Evolutionary conservation across 2,797 vertebrate species (phyloP), one percentile per base, ranked within the genome.

Genomic region (Macrochelys suwanniensis): DNA sequence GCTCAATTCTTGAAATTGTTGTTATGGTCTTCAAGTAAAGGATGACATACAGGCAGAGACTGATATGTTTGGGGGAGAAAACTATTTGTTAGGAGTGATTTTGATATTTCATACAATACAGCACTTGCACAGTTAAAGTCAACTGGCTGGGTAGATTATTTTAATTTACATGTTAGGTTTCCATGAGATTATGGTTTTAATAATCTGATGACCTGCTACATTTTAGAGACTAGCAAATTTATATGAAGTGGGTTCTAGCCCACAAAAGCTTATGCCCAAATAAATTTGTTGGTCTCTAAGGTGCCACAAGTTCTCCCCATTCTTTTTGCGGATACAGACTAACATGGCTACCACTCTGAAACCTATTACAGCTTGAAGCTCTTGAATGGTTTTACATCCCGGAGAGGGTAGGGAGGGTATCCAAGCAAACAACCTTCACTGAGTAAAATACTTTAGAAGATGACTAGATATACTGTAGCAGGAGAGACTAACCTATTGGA

Each of bases 141-240:
- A 89, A 92, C 77, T 61, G 77, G 51, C 80, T 86, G 71, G 0
- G 1, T 71, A 82, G 80, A 61, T 91, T 91, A 89, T 92, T 94
- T 96, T 90, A 94, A 93, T 76, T 89, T 82, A 90, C 26, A 16
- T 56, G 53, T 83, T 88, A 87, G 76, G 81, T 54, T 92, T 92
- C 85, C 49, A 71, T 2, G 45, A 80, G 71, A 91, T 89, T 85
- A 91, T 89, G 77, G 78, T 91, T 91, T 85, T 91, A 91, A 93
- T 88, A 88, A n/a, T 49, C 84, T 91, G 84, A 94, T 92, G 80
- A 95, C 56, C 15, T 81, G 77, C 80, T 42, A 42, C 37, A 42
- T 42, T 42, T 42, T 42, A 42, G 37, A 42, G 37, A 42, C 37
- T 42, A 42, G 4, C 37, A 42, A 42, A 42, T 42, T 42, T 42